Percentiles rank a stretch among this genome's conserved stretches.
phyloP scores from a whole-genome alignment of 2,113 vertebrate genomes.

The Geothlypis trichas region DNA sequence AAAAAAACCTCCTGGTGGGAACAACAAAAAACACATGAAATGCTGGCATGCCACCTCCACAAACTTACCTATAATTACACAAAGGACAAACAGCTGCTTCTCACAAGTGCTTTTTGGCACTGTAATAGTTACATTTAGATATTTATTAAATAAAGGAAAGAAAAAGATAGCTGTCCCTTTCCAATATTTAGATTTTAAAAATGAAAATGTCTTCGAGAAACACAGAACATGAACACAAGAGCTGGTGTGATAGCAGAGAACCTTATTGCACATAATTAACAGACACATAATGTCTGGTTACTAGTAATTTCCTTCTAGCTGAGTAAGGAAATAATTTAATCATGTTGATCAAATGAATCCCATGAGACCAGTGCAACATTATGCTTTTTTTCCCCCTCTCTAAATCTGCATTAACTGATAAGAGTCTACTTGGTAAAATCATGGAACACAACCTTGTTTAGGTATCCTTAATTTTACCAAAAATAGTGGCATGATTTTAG shows the following conservation, averaged over 20 bases:
- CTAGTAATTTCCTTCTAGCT: conserved; percentile 91
- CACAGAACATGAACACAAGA: conserved; percentile 72
- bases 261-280: conserved; percentile 84
- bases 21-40: not conserved
- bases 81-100: conserved; percentile 54
- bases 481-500: conserved; percentile 58
- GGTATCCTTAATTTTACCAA: conserved; percentile 61
- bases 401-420: conserved; percentile 81
- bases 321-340: conserved; percentile 96
- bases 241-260: conserved; percentile 79
- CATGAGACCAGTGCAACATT: conserved; percentile 84
- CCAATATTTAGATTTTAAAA: conserved; percentile 74
- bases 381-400: conserved; percentile 64
- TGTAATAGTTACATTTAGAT: not conserved
- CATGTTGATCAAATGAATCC: conserved; percentile 88
- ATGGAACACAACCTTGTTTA: conserved; percentile 61
- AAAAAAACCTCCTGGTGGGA: not conserved
- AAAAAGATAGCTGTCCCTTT: conserved; percentile 66
- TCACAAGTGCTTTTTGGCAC: conserved; percentile 30
- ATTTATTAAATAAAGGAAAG: conserved; percentile 67
- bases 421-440: conserved; percentile 77
- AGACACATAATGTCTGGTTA: conserved; percentile 91
- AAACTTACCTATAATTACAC: not conserved
- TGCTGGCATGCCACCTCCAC: not conserved
- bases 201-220: conserved; percentile 74